Conservation (phyloP, 2,888 invertebrate species). For the Oithona nana region DNA sequence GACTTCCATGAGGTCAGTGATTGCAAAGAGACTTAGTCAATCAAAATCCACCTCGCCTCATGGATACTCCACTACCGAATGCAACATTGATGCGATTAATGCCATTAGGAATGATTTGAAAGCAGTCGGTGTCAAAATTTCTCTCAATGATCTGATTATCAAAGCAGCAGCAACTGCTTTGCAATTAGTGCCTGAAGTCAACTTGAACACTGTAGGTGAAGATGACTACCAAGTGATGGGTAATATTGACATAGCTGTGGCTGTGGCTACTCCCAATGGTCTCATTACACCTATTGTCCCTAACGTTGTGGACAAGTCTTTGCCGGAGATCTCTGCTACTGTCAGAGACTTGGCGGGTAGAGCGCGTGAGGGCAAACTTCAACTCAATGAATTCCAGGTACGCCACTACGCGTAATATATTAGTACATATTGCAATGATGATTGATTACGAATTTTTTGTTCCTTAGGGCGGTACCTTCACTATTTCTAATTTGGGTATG, state of each 20-base stretch:
- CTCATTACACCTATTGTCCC: slow-evolving; percentile 44
- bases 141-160: slow-evolving; percentile 45
- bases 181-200: slow-evolving; percentile 14
- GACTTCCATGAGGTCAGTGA: slow-evolving; percentile 39
- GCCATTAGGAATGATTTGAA: slow-evolving; percentile 35
- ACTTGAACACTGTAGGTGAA: slow-evolving; percentile 31
- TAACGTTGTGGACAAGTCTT: slow-evolving; percentile 34
- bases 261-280: slow-evolving; percentile 44
- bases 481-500: slow-evolving; percentile 48
- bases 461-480: slow-evolving; percentile 23
- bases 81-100: slow-evolving; percentile 34
- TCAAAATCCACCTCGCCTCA: slow-evolving; percentile 42
- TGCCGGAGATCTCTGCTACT: slow-evolving; percentile 35
- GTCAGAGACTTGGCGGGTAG: slow-evolving; percentile 37
- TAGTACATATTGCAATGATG: background rate
- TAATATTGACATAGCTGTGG: slow-evolving; percentile 39
- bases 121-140: slow-evolving; percentile 36
- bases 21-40: slow-evolving; percentile 42
- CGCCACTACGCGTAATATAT: slow-evolving; percentile 25
- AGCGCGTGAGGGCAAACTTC: slow-evolving; percentile 40
- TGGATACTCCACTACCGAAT: slow-evolving; percentile 39
- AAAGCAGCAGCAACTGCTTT: slow-evolving; percentile 13
- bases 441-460: background rate
- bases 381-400: slow-evolving; percentile 47
- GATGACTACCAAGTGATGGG: slow-evolving; percentile 29